phyloP scores from a whole-genome alignment of 2,888 invertebrate species.

The Platycheirus albimanus region DNA sequence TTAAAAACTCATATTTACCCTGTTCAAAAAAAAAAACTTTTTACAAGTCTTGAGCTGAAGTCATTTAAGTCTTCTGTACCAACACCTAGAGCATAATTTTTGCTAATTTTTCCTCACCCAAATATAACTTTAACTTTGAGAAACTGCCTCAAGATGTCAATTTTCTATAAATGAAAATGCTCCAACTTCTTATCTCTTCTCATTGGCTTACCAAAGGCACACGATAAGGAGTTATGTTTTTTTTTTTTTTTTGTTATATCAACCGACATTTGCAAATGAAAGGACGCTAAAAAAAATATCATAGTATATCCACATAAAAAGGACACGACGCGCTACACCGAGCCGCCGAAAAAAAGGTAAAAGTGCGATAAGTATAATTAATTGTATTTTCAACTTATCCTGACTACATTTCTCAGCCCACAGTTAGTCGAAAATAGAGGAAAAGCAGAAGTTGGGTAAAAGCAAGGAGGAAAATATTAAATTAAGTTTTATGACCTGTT shows the following conservation, averaged over 20 bases:
- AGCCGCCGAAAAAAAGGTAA: slow-evolving; percentile 21
- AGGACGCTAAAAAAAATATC: slow-evolving; percentile 11
- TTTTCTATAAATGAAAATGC: slow-evolving; percentile 36
- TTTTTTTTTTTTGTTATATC: background rate
- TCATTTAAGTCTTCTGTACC: slow-evolving; percentile 3
- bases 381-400: slow-evolving; percentile 62
- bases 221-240: slow-evolving; percentile 52
- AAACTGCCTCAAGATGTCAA: slow-evolving; percentile 36
- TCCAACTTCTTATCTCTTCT: slow-evolving; percentile 28
- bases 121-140: slow-evolving; percentile 10
- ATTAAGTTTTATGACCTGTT: slow-evolving; percentile 67
- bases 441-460: background rate
- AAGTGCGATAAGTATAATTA: slow-evolving; percentile 68
- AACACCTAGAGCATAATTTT: slow-evolving; percentile 10
- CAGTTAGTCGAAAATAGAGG: background rate
- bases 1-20: slow-evolving; percentile 8
- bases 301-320: background rate
- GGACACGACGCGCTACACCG: background rate
- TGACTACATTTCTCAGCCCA: slow-evolving; percentile 45
- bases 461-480: slow-evolving; percentile 49
- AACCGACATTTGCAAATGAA: background rate
- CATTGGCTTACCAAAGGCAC: slow-evolving; percentile 10
- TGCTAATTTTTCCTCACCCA: slow-evolving; percentile 30
- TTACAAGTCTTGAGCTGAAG: slow-evolving; percentile 18
- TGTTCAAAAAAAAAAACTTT: background rate